Percentiles rank a stretch among this genome's conserved stretches.
Evolutionary conservation across 2,888 invertebrate genomes (phyloP).

Genomic region (Rhagonycha fulva): DNA sequence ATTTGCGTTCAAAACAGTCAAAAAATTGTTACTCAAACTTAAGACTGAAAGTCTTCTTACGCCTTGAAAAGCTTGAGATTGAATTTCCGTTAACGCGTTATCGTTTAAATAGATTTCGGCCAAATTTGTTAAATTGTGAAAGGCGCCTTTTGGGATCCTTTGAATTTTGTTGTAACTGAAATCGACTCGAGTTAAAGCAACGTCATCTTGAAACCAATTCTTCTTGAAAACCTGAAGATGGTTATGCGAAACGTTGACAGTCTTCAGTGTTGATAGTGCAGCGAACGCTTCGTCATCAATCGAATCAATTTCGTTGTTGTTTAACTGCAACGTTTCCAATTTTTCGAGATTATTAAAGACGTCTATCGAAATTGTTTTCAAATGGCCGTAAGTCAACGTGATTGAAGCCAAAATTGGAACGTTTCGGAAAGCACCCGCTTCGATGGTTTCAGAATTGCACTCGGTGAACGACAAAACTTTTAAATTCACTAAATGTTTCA

Average conservation of each 20-base stretch:
- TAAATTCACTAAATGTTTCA: not conserved
- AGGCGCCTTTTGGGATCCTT: not conserved
- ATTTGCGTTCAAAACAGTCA: not conserved
- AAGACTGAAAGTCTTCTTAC: not conserved
- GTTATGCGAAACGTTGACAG: not conserved
- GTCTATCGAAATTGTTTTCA: not conserved
- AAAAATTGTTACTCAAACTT: not conserved
- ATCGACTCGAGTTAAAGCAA: not conserved
- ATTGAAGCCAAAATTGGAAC: not conserved
- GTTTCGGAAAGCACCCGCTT: slow-evolving; percentile 1
- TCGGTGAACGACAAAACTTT: not conserved
- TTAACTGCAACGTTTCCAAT: not conserved
- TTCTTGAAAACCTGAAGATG: not conserved
- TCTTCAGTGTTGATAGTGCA: not conserved
- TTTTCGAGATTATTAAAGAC: not conserved
- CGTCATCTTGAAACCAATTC: not conserved
- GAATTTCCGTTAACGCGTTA: not conserved
- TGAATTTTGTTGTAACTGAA: not conserved
- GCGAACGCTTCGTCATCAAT: not conserved
- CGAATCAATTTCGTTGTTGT: not conserved
- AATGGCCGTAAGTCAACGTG: not conserved
- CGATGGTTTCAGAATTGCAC: not conserved
- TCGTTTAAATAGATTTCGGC: not conserved
- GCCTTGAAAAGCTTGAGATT: not conserved
- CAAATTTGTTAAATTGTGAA: not conserved